These are phyloP conservation scores for Plagodis dolabraria DNA, from an alignment of 2,888 invertebrate genomes.

Conservation along the genomic window DNA sequence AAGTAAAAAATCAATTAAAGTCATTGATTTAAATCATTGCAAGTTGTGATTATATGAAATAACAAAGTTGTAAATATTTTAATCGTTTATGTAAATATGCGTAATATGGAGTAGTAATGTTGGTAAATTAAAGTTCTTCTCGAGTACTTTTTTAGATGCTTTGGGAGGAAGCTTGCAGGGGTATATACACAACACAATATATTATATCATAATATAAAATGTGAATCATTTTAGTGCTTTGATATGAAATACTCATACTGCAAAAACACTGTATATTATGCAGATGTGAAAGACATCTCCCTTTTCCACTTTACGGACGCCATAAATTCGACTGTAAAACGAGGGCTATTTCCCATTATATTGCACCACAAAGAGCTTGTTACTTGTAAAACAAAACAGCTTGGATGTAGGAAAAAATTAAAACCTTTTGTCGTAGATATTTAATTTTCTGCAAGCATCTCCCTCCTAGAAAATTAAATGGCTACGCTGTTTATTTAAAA, in stretches of 20 bases:
- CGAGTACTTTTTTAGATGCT: too few relatives aligned
- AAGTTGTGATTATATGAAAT: background rate
- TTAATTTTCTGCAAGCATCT: constrained; percentile 27
- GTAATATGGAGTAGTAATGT: too few relatives aligned
- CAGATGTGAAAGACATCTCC: constrained; percentile 32
- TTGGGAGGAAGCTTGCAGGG: too few relatives aligned
- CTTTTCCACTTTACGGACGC: constrained; percentile 42
- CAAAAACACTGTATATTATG: constrained; percentile 18
- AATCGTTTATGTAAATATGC: background rate
- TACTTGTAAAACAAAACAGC: constrained; percentile 32
- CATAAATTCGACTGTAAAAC: constrained; percentile 60
- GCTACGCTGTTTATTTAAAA: constrained; percentile 7
- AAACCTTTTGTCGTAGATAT: constrained; percentile 25
- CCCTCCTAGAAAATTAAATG: too few relatives aligned
- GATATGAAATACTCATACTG: background rate
- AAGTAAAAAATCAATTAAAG: background rate
- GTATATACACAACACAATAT: too few relatives aligned
- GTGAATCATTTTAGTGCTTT: too few relatives aligned
- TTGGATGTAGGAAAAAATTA: constrained; percentile 38
- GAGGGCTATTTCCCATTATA: constrained; percentile 48
- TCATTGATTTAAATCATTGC: background rate
- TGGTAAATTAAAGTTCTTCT: too few relatives aligned
- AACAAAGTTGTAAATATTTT: background rate
- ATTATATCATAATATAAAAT: too few relatives aligned
- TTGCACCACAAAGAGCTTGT: constrained; percentile 49